Evolutionary conservation across 2,888 invertebrate genomes (phyloP).

Genomic region (Linnaemya vulpina): DNA sequence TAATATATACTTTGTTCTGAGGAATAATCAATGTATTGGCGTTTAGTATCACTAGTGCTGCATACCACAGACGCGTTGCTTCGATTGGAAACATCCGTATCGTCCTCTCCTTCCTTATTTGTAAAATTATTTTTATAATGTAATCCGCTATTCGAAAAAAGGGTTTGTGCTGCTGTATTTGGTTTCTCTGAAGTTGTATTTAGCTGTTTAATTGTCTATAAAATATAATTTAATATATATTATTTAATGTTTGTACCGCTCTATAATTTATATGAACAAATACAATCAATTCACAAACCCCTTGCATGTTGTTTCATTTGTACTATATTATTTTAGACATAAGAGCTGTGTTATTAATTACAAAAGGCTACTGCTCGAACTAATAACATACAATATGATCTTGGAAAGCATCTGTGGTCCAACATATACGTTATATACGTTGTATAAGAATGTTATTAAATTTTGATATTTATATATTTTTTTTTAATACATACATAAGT

Average conservation of each 20-base stretch:
- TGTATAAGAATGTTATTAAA: too few species aligned
- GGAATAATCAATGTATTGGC: conserved; percentile 90
- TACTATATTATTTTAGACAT: too few species aligned
- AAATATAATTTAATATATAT: conserved; percentile 41
- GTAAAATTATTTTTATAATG: conserved; percentile 60
- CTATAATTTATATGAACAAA: not conserved
- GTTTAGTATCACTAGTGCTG: conserved; percentile 61
- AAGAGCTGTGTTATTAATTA: too few species aligned
- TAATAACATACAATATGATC: too few species aligned
- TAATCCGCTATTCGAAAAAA: conserved; percentile 65
- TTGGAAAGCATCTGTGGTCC: too few species aligned
- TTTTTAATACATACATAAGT: too few species aligned
- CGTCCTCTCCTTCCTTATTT: conserved; percentile 57
- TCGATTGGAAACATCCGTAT: conserved; percentile 42
- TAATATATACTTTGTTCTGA: conserved; percentile 93
- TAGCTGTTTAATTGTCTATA: conserved; percentile 59
- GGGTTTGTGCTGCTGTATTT: conserved; percentile 66
- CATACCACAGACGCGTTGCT: conserved; percentile 46
- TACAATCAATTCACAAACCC: not conserved
- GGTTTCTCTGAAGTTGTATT: conserved; percentile 70
- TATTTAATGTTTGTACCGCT: not conserved
- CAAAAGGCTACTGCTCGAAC: too few species aligned
- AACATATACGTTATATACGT: too few species aligned
- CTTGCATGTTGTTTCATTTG: not conserved
- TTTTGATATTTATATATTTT: too few species aligned